Evolutionary conservation across 2,888 invertebrate genomes (phyloP), one percentile per base, ranked within the genome.

Genomic region (Mimas tiliae): DNA sequence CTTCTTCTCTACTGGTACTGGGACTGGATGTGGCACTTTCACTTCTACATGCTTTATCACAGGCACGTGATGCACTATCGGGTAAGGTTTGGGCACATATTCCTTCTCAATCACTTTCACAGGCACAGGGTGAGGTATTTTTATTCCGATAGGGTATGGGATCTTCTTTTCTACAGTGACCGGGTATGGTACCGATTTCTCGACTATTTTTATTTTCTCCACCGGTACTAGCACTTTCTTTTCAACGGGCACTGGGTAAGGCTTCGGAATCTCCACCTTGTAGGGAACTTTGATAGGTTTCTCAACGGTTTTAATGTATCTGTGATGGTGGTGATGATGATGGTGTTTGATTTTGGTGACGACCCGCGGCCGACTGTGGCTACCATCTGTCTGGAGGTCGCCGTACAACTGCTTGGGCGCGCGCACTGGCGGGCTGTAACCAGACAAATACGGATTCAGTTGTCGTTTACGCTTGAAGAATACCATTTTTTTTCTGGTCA

Each of bases 271-370:
- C 71, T 95, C 90, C 67, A 95, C 95, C 78, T 94, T 91, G 69
- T 85, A 87, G 3, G 93, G 93, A 63, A 93, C 88, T 74, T 89
- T 86, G 42, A 93, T 80, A 64, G 94, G 94, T 80, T 95, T 95
- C 52, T 95, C 92, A 27, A 95, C 89, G 47, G 95, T 95, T 82
- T 95, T 95, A 6, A 95, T 84, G 76, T 95, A 95, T 84, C 94
- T 94, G 78, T 95, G 95, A 77, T 95, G 95, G 79, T 95, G 95
- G 75, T 95, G 95, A 73, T 95, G 95, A 76, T 95, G 95, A 76
- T 95, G 95, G 75, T 95, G 95, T 79, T 95, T 94, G 74, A 94
- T 84, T 83, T 89, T 93, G 67, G 92, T 91, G 72, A 87, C 74
- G 69, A 86, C 79, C 67, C 79, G 84, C 48, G 86, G 80, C 63